Base-by-base conservation (phyloP, 2,888 invertebrate species). In the Andrena camellia region DNA sequence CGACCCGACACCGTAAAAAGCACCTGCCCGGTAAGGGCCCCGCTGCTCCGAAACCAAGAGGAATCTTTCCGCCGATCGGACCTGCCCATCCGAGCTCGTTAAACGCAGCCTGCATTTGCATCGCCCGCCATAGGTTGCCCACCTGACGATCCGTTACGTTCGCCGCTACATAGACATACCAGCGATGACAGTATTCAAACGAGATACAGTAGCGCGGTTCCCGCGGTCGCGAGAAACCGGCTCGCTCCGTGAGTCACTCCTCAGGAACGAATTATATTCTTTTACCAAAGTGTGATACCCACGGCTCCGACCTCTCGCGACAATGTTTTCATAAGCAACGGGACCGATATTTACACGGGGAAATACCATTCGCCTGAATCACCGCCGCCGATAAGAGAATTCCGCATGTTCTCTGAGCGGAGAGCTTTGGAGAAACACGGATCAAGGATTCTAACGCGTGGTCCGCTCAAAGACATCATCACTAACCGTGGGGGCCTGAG, bases 1-100 rank as follows among this genome's bases (percentile, higher is more conserved):
- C 81, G 87, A 77, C 75, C 83, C 84, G 85, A 74, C 77, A 81
- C 81, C 83, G 72, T 87, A 87, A 87, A 81, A 85, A 87, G 85
- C 81, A 57, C 29, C 77, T 48, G 35, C 66, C 62, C 48, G 7
- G 54, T 10, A 10, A 26, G 60, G 10, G 50, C 42, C 54, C 69
- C 64, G 23, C 59, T 26, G 10, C 59, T 29, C 48, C 66, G 26
- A 17, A 63, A 26, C 66, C 20, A 31, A 33, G 20, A 64, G 62
- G 64, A 67, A 78, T 62, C 42, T 48, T 63, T 20, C 35, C 42
- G 13, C 20, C 64, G 67, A 63, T 66, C 66, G 64, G 60, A 79
- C 73, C 57, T 33, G 68, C 42, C 57, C 33, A 23, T 52, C 70
- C 63, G 26, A 17, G 23, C 48, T 23, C 1, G 62, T 26, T 42